phyloP scores from a whole-genome alignment of 2,797 vertebrate genomes.

The Echiichthys vipera region DNA sequence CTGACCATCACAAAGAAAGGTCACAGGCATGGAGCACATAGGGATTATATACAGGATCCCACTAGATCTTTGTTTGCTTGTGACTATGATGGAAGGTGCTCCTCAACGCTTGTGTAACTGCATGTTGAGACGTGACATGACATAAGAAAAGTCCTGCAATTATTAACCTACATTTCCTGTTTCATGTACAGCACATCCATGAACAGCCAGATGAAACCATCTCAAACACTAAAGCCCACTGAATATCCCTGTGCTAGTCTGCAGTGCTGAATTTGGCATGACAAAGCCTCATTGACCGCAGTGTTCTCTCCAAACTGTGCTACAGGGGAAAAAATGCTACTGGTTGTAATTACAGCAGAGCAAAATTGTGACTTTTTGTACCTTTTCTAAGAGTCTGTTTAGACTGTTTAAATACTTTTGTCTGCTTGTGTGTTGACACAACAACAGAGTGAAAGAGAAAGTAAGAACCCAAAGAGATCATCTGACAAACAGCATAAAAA shows the following conservation, averaged over 20 bases:
- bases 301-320: slow-evolving; percentile 22
- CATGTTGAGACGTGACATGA: not conserved
- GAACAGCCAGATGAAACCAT: slow-evolving; percentile 10
- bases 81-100: not conserved
- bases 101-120: not conserved
- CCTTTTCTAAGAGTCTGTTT: slow-evolving; percentile 2
- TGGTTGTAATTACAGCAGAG: slow-evolving; percentile 30
- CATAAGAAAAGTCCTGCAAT: not conserved
- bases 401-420: slow-evolving; percentile 1
- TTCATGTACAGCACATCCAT: slow-evolving; percentile 9
- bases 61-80: not conserved
- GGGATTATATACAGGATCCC: not conserved
- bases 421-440: not conserved
- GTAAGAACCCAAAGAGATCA: not conserved
- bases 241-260: not conserved
- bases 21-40: not conserved
- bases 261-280: slow-evolving; percentile 7
- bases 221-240: slow-evolving; percentile 4
- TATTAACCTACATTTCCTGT: not conserved
- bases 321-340: slow-evolving; percentile 23
- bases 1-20: not conserved
- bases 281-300: slow-evolving; percentile 32
- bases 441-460: too few species aligned
- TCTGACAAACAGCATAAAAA: not conserved
- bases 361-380: slow-evolving; percentile 24